A percentile compares a stretch with the other conserved stretches of the same genome.
phyloP scores from a whole-genome alignment of 1,140 invertebrate genomes.

The Cheumatopsyche charites region DNA sequence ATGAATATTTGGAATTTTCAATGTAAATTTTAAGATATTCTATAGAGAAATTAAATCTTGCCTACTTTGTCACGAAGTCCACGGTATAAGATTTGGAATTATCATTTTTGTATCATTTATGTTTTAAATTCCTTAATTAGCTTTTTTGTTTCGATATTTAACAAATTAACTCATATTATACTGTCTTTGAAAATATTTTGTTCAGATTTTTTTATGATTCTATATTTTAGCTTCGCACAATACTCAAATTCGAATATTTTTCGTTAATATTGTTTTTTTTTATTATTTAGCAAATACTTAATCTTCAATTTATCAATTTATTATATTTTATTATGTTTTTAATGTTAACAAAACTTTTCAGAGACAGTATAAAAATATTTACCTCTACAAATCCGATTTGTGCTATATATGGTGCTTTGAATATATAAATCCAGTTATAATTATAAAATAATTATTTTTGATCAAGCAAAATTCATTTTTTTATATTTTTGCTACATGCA shows the following conservation, averaged over 20 bases:
- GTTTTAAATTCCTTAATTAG: not conserved
- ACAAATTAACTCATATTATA: not conserved
- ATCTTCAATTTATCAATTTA: too few species aligned
- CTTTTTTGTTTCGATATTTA: not conserved
- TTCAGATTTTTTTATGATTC: not conserved
- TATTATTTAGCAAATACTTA: too few species aligned
- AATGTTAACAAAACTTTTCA: too few species aligned
- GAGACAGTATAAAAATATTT: not conserved
- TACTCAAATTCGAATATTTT: too few species aligned
- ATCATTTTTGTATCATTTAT: conserved; percentile 12
- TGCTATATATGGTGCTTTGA: conserved; percentile 17
- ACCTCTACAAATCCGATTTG: conserved; percentile 12
- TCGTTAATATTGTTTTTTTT: too few species aligned
- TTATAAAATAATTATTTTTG: not conserved
- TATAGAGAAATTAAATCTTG: conserved; percentile 8
- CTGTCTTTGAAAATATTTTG: not conserved
- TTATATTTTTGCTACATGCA: conserved; percentile 31
- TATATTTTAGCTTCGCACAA: too few species aligned
- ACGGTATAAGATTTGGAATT: conserved; percentile 9
- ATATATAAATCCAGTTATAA: conserved; percentile 1
- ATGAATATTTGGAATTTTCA: not conserved
- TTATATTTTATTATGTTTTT: too few species aligned
- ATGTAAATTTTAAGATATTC: not conserved
- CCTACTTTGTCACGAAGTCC: conserved; percentile 22
- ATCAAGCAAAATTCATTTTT: conserved; percentile 6